Percentiles rank a stretch among this genome's conserved stretches.
Evolutionary conservation across 1,140 invertebrate genomes (phyloP).

Genomic region (Olivierus martensii): DNA sequence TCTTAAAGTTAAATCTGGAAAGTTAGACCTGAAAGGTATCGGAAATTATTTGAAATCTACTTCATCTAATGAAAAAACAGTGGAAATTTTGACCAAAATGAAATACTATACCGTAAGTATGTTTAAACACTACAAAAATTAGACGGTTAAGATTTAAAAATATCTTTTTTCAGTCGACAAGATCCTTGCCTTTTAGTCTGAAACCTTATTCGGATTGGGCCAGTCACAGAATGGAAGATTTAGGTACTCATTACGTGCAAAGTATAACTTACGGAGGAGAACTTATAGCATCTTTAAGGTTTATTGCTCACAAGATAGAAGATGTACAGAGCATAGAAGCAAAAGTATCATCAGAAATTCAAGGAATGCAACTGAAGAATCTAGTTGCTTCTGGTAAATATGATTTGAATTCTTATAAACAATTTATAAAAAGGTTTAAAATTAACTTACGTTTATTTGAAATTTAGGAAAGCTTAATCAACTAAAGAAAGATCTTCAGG

Average conservation of each 20-base stretch:
- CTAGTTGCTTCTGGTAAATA: background rate
- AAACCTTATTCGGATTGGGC: background rate
- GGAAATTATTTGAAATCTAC: slow-evolving; percentile 2
- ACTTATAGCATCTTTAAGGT: slow-evolving; percentile 8
- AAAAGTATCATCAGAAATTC: background rate
- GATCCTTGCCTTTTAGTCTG: background rate
- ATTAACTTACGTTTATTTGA: background rate
- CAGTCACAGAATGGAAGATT: background rate
- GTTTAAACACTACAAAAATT: background rate
- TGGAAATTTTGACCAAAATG: slow-evolving; percentile 11
- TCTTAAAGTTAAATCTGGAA: slow-evolving; percentile 7
- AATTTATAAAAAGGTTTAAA: background rate
- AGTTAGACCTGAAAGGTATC: background rate
- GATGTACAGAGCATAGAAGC: background rate
- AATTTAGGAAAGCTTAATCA: slow-evolving; percentile 7
- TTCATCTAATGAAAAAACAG: background rate
- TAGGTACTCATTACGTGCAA: slow-evolving; percentile 13
- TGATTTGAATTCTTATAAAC: background rate
- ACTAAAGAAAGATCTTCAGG: slow-evolving; percentile 2
- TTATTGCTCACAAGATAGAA: background rate
- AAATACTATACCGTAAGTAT: slow-evolving; percentile 9
- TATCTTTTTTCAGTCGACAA: slow-evolving; percentile 1
- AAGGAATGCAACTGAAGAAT: background rate
- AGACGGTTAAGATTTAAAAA: background rate
- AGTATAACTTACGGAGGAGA: slow-evolving; percentile 12